These are phyloP conservation scores for Halcyon smyrnensis DNA, from an alignment of 2,797 vertebrate genomes.

Conservation along the genomic window DNA sequence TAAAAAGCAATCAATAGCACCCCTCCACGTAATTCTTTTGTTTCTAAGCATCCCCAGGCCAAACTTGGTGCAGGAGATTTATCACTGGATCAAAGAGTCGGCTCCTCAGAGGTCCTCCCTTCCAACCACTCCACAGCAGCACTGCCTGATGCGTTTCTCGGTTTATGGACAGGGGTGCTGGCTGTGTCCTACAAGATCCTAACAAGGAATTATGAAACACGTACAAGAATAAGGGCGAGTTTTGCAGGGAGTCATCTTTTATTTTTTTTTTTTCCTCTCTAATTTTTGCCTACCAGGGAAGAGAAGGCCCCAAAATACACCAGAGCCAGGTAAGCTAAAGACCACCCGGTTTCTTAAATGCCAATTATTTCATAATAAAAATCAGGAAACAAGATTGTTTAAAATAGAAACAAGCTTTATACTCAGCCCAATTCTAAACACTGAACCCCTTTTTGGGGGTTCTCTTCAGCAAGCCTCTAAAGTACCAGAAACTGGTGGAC, in stretches of 20 bases:
- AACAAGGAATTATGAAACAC: neutral
- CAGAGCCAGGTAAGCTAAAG: neutral
- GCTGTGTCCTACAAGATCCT: neutral
- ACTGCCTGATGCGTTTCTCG: neutral
- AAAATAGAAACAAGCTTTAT: neutral
- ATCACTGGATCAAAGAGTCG: neutral
- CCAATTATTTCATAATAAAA: neutral
- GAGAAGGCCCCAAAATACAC: neutral
- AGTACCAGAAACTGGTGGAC: neutral
- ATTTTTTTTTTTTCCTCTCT: neutral
- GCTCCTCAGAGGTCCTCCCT: neutral
- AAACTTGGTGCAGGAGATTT: neutral
- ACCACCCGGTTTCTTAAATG: neutral
- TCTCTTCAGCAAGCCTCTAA: neutral
- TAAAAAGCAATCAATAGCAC: constrained; percentile 47
- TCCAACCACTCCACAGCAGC: neutral
- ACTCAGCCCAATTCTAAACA: neutral
- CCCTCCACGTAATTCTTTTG: neutral
- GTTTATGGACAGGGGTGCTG: neutral
- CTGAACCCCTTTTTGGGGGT: neutral
- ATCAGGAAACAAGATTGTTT: neutral
- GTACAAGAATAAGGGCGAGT: neutral
- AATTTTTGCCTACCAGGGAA: neutral
- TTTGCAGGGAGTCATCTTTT: neutral
- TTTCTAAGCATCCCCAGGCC: constrained; percentile 29